phyloP scores from a whole-genome alignment of 2,797 vertebrate species.

The Manis crassicaudata region DNA sequence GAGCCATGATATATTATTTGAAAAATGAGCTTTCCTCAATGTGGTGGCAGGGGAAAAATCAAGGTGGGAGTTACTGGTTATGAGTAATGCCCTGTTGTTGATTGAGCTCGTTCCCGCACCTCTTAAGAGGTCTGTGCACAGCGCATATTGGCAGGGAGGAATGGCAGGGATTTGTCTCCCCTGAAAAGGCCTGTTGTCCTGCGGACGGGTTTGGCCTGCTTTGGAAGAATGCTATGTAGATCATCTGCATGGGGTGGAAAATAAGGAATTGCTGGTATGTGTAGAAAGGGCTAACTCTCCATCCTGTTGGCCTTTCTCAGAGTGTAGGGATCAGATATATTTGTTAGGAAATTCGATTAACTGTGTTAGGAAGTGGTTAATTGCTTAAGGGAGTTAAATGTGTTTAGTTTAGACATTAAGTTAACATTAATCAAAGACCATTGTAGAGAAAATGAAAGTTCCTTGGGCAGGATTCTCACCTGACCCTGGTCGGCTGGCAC shows the following conservation, averaged over 20 bases:
- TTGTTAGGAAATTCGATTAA: slow-evolving; percentile 32
- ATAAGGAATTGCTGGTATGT: background rate
- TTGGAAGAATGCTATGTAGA: background rate
- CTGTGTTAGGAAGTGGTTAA: background rate
- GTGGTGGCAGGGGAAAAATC: background rate
- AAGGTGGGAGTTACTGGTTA: background rate
- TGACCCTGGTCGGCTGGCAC: no score
- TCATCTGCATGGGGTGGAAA: background rate
- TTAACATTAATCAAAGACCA: slow-evolving; percentile 48
- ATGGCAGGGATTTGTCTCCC: background rate
- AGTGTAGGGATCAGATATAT: background rate
- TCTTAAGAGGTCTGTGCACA: background rate
- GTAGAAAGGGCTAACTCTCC: background rate
- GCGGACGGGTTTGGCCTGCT: background rate
- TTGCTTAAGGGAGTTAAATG: slow-evolving; percentile 47
- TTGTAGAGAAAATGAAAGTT: no score
- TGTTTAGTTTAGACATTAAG: slow-evolving; percentile 34
- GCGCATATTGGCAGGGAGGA: background rate
- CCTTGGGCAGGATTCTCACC: no score
- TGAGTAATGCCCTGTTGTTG: background rate
- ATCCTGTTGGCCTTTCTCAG: background rate
- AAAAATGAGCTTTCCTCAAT: background rate
- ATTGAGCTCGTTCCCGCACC: background rate
- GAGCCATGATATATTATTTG: background rate
- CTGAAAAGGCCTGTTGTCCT: background rate